phyloP scores from a whole-genome alignment of 2,888 invertebrate species.

The Azorinus chamasolen region DNA sequence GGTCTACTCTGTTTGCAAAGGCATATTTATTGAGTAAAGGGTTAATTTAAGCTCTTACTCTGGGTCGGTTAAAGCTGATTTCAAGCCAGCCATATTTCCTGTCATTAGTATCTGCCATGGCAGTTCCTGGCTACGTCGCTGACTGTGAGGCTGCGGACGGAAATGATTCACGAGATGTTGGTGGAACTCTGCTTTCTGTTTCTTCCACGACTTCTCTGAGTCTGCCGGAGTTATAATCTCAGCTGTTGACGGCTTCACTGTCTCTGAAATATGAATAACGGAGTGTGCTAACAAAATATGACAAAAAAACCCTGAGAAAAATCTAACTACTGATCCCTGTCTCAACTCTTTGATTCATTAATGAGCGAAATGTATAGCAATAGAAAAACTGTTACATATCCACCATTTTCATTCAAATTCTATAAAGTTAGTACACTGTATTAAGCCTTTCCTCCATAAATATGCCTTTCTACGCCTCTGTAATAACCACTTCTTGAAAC shows the following conservation, averaged over 20 bases:
- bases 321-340: too few relatives aligned
- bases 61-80: conserved; percentile 73
- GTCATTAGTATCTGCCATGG: conserved; percentile 83
- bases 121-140: conserved; percentile 77
- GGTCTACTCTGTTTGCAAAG: too few relatives aligned
- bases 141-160: conserved; percentile 63
- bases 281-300: too few relatives aligned
- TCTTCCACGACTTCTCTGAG: conserved; percentile 67
- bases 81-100: conserved; percentile 72
- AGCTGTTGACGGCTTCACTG: conserved; percentile 71
- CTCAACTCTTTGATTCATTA: too few relatives aligned
- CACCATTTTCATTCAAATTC: too few relatives aligned
- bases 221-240: conserved; percentile 59
- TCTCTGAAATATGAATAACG: conserved; percentile 62
- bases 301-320: not conserved
- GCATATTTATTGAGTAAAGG: too few relatives aligned
- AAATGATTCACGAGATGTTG: conserved; percentile 78
- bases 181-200: conserved; percentile 76
- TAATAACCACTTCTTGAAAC: too few relatives aligned
- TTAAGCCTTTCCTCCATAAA: too few relatives aligned
- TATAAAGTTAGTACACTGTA: too few relatives aligned
- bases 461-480: too few relatives aligned
- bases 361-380: too few relatives aligned
- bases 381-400: too few relatives aligned
- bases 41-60: conserved; percentile 67